Base-by-base conservation (phyloP, 2,113 vertebrate species). In the Cygnus buccinator region DNA sequence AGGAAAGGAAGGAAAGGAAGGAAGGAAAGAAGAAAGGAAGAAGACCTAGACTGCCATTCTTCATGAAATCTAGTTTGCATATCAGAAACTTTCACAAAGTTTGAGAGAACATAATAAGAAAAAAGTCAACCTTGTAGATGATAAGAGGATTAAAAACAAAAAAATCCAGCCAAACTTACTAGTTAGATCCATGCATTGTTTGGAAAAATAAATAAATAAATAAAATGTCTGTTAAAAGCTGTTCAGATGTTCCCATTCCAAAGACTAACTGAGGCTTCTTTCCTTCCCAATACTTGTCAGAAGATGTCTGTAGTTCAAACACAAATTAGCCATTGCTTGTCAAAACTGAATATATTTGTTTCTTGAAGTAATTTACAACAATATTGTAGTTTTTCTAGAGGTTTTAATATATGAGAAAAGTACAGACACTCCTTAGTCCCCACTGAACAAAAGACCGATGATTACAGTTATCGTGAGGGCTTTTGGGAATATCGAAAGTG, bases 1-100 rank as follows among this genome's bases (percentile, higher is more conserved):
- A 16, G 6, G 28, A 1, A 1, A 15, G 43, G 14, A 15, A 43
- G 43, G 14, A n/a, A n/a, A 25, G 20, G 23, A 61, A 43, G 26
- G 28, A 1, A 46, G 13, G 55, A 4, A n/a, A 28, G 4, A 2
- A 46, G 20, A 22, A 4, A 26, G 15, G 13, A 0, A 44, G 9
- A 1, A 28, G n/a, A 72, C 7, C 3, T 23, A 20, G 7, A 4
- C 28, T 52, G n/a, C 19, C 5, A 11, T 77, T 82, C 35, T 68
- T 77, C 33, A 55, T 16, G 12, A 67, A 59, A 68, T 83, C 20
- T 57, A n/a, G 21, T 71, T 90, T 73, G 15, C 3, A 4, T 48
- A 43, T 54, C 9, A 50, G 0, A 1, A 10, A 71, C 5, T 52
- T 15, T 73, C 8, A 52, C 7, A 25, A 83, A 52, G 13, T 78